Percentiles rank a stretch among this genome's conserved stretches.
phyloP scores from a whole-genome alignment of 2,888 invertebrate genomes.

The Synanthedon formicaeformis region DNA sequence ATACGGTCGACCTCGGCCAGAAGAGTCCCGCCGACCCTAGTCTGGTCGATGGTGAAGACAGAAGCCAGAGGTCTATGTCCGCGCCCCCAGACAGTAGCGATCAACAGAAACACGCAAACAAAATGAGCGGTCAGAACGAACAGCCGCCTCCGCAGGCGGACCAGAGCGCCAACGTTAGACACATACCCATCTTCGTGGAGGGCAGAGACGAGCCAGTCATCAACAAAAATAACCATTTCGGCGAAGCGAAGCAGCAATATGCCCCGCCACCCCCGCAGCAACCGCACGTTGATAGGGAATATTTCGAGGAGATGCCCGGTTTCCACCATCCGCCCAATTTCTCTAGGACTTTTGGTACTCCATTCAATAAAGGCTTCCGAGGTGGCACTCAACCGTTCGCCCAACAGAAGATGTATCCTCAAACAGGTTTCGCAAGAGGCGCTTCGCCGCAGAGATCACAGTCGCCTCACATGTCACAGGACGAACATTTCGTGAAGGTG shows the following conservation, averaged over 20 bases:
- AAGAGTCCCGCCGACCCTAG: slow-evolving; percentile 68
- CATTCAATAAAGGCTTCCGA: slow-evolving; percentile 44
- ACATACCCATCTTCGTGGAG: slow-evolving; percentile 91
- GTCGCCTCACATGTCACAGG: slow-evolving; percentile 39
- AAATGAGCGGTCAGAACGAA: slow-evolving; percentile 47
- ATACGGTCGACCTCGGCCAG: slow-evolving; percentile 84
- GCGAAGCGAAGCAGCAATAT: slow-evolving; percentile 42
- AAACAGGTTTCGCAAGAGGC: slow-evolving; percentile 40
- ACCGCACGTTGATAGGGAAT: slow-evolving; percentile 53
- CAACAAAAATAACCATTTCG: slow-evolving; percentile 64
- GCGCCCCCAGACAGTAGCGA: slow-evolving; percentile 76
- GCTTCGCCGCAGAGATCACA: slow-evolving; percentile 52
- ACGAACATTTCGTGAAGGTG: slow-evolving; percentile 52
- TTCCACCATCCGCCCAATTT: slow-evolving; percentile 62
- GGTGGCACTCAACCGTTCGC: slow-evolving; percentile 62
- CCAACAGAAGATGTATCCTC: slow-evolving; percentile 61
- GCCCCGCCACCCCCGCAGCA: slow-evolving; percentile 27
- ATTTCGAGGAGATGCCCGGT: slow-evolving; percentile 46
- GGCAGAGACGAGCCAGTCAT: slow-evolving; percentile 84
- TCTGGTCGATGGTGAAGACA: slow-evolving; percentile 66
- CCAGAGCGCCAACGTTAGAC: slow-evolving; percentile 74
- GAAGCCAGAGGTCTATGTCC: slow-evolving; percentile 81
- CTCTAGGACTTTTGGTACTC: slow-evolving; percentile 51
- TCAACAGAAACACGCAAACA: slow-evolving; percentile 24
- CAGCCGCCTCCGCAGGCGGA: slow-evolving; percentile 30